These are phyloP conservation scores for Gonocerus acuteangulatus DNA, from an alignment of 2,888 invertebrate genomes.

Conservation along the genomic window DNA sequence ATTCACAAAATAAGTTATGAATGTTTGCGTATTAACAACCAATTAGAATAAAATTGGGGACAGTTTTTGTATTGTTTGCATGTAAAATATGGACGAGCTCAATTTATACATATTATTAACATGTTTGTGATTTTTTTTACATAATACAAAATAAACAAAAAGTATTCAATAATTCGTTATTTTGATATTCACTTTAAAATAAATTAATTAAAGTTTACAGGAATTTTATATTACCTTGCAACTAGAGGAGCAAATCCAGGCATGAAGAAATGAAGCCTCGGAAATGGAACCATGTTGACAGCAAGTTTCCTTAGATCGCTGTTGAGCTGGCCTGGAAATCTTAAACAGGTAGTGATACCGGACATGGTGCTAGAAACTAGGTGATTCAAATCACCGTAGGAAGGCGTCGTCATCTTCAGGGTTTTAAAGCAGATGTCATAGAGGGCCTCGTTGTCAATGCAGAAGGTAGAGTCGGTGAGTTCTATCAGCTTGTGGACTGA, in stretches of 20 bases:
- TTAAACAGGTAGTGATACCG: constrained; percentile 52
- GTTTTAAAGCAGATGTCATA: constrained; percentile 54
- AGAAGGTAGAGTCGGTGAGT: constrained; percentile 56
- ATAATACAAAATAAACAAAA: too few species aligned
- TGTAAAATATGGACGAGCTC: too few species aligned
- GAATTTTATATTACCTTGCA: constrained; percentile 42
- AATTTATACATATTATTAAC: too few species aligned
- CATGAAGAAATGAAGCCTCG: constrained; percentile 54
- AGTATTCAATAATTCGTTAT: too few species aligned
- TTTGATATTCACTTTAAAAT: too few species aligned
- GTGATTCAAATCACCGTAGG: constrained; percentile 61
- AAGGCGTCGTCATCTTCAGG: constrained; percentile 55
- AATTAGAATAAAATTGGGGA: too few species aligned
- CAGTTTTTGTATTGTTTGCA: too few species aligned
- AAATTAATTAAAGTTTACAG: too few species aligned
- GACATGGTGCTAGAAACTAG: constrained; percentile 50
- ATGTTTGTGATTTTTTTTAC: too few species aligned
- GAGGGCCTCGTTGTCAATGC: constrained; percentile 55
- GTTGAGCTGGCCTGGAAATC: constrained; percentile 57
- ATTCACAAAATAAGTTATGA: too few species aligned
- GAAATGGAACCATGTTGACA: constrained; percentile 59
- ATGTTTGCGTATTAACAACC: too few species aligned
- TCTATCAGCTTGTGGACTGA: constrained; percentile 57
- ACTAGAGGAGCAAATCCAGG: constrained; percentile 55
- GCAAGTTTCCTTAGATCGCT: constrained; percentile 53